Conservation (phyloP, 2,113 vertebrate genomes). For the Hylia prasina region DNA sequence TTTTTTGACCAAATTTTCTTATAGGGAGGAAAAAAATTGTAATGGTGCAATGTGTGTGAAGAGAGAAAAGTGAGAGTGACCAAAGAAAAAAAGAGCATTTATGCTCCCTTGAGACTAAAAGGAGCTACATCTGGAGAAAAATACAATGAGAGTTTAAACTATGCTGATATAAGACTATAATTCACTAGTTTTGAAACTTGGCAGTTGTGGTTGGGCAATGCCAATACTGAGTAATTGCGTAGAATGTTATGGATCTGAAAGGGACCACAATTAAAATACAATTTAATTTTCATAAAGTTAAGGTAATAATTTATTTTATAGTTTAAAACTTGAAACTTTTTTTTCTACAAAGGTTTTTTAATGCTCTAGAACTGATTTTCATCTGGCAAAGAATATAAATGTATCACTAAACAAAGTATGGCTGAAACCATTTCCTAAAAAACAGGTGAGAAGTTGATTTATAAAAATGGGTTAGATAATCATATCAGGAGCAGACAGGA, state of each 20-base stretch:
- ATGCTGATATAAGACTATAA: not conserved
- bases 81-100: not conserved
- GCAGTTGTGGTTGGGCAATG: not conserved
- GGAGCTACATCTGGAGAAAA: not conserved
- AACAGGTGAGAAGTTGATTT: not conserved
- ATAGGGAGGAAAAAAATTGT: not conserved
- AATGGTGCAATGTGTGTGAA: rapidly evolving
- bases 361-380: not conserved
- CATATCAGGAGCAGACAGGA: not conserved
- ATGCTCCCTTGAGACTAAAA: not conserved
- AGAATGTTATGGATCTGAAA: not conserved
- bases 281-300: not conserved
- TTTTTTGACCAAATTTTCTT: not conserved
- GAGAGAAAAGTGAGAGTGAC: not conserved
- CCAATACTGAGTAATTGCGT: not conserved
- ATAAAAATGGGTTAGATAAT: not conserved
- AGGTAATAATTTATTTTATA: not conserved
- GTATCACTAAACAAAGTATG: not conserved
- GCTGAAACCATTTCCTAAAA: not conserved
- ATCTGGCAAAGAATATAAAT: not conserved
- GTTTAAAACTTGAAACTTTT: not conserved
- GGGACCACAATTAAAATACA: not conserved
- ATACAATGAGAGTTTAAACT: not conserved
- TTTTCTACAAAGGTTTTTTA: not conserved
- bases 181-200: not conserved